Conservation (phyloP, 2,888 invertebrate genomes). For the Acronicta alni region DNA sequence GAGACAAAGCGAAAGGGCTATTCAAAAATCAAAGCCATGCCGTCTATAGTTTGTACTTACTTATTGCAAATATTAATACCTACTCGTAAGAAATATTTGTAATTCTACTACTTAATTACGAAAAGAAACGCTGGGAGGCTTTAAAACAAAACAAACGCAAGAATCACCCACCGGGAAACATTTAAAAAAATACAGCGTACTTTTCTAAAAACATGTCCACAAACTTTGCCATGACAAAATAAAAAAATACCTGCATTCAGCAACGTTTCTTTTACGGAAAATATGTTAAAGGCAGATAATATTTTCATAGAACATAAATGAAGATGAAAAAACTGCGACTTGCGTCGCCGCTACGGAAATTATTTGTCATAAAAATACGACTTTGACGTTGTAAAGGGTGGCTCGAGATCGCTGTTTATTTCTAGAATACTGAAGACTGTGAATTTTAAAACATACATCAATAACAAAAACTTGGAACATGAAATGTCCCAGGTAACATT, state of each 20-base stretch:
- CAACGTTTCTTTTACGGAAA: slow-evolving; percentile 38
- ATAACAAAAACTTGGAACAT: too few species aligned
- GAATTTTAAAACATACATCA: slow-evolving; percentile 5
- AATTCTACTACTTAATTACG: slow-evolving; percentile 4
- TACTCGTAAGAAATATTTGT: too few species aligned
- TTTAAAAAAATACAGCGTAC: slow-evolving; percentile 14
- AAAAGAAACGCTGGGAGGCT: slow-evolving; percentile 5
- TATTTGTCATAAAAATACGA: slow-evolving; percentile 55
- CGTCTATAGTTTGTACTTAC: too few species aligned
- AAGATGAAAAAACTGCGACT: slow-evolving; percentile 42
- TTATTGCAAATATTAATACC: too few species aligned
- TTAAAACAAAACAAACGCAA: slow-evolving; percentile 30
- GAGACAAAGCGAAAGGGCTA: too few species aligned
- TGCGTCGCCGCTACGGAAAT: slow-evolving; percentile 47
- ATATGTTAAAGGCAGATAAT: slow-evolving; percentile 42
- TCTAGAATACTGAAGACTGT: slow-evolving; percentile 7
- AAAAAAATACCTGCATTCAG: slow-evolving; percentile 39
- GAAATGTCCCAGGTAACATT: too few species aligned
- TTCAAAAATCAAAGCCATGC: too few species aligned
- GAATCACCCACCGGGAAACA: slow-evolving; percentile 15
- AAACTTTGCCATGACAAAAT: slow-evolving; percentile 26
- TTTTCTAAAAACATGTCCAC: slow-evolving; percentile 13
- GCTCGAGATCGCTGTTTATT: slow-evolving; percentile 10
- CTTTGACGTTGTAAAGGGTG: slow-evolving; percentile 47
- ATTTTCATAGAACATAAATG: slow-evolving; percentile 52